phyloP scores from a whole-genome alignment of 2,797 vertebrate species.

The Antennarius maculatus region DNA sequence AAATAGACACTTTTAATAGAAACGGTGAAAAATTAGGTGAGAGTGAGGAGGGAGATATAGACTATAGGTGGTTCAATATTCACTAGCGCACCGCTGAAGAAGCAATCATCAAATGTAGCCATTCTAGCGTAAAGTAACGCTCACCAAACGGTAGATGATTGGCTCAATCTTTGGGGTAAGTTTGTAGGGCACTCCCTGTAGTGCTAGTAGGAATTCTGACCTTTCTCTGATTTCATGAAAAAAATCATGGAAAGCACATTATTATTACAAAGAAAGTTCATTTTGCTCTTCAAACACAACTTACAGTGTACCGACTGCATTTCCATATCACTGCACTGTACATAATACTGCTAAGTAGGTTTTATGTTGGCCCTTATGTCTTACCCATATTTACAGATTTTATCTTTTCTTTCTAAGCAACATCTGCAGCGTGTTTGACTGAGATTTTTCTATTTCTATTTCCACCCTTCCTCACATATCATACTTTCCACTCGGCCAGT shows the following conservation, averaged over 20 bases:
- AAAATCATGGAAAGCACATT: constrained; percentile 21
- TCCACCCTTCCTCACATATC: constrained; percentile 45
- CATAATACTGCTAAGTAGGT: constrained; percentile 7
- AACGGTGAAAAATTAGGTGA: constrained; percentile 23
- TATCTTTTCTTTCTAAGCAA: constrained; percentile 14
- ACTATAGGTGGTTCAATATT: constrained; percentile 21
- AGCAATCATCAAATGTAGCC: constrained; percentile 40
- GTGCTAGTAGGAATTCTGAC: neutral
- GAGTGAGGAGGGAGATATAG: constrained; percentile 23
- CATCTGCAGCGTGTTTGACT: constrained; percentile 15
- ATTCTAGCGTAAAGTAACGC: constrained; percentile 54
- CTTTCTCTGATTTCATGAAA: constrained; percentile 1
- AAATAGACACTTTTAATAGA: constrained; percentile 2
- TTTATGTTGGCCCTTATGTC: neutral
- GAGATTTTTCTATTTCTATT: constrained; percentile 32
- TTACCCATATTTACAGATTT: neutral
- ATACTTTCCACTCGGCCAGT: constrained; percentile 31
- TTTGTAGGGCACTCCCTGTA: neutral
- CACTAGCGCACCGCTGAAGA: constrained; percentile 40
- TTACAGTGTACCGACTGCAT: neutral
- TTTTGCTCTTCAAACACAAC: neutral
- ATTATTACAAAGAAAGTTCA: neutral
- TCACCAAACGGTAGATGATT: constrained; percentile 28
- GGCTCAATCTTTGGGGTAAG: constrained; percentile 41
- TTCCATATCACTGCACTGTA: constrained; percentile 24